Conservation (phyloP, 2,113 vertebrate species). For the Pachycephala philippinensis region DNA sequence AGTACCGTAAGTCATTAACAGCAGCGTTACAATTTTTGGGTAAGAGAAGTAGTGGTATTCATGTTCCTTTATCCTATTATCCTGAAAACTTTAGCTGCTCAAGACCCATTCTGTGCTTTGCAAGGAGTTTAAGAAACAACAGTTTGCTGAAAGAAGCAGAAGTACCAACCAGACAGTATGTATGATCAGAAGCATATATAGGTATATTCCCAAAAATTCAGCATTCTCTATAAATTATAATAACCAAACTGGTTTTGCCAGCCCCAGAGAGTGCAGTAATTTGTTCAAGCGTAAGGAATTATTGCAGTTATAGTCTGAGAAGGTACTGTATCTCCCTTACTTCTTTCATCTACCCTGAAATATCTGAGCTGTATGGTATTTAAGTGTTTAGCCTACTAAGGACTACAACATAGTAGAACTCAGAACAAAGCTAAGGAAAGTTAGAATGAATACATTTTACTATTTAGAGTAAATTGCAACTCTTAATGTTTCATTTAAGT, state of each 20-base stretch:
- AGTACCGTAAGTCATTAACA: not conserved
- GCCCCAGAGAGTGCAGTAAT: not conserved
- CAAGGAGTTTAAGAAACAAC: not conserved
- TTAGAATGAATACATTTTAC: not conserved
- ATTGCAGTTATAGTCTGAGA: not conserved
- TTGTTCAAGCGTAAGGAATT: not conserved
- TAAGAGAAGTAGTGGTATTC: not conserved
- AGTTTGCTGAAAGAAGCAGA: not conserved
- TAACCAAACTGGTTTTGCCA: not conserved
- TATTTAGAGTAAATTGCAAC: not conserved
- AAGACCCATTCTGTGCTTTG: not conserved
- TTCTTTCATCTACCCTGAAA: not conserved
- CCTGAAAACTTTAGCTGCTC: not conserved
- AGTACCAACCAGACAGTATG: not conserved
- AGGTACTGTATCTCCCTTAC: not conserved
- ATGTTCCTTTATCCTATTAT: not conserved
- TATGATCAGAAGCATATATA: not conserved
- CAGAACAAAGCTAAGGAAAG: not conserved
- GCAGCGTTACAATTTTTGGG: not conserved
- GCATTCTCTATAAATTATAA: not conserved
- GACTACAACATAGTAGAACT: not conserved
- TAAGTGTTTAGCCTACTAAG: not conserved
- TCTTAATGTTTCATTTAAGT: not conserved
- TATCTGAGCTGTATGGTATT: not conserved
- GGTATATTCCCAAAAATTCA: not conserved